These are phyloP conservation scores for Halcyon chelicuti DNA, from an alignment of 2,797 vertebrate genomes.

Conservation along the genomic window DNA sequence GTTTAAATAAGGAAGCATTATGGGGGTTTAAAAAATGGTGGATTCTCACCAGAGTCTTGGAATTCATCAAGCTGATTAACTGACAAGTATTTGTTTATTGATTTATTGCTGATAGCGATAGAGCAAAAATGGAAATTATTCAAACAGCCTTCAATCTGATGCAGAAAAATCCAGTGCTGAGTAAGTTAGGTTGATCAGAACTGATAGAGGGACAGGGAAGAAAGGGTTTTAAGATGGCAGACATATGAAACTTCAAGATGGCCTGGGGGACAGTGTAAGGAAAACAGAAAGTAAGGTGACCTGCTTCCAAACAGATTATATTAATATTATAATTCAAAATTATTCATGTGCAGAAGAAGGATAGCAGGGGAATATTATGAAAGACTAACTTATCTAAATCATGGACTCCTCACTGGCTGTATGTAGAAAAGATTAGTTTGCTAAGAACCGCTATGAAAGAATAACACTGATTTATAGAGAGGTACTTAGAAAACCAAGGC, in stretches of 20 bases:
- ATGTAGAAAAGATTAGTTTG: slow-evolving; percentile 4
- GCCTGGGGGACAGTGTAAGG: not conserved
- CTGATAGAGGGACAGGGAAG: not conserved
- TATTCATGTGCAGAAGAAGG: not conserved
- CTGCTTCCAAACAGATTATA: not conserved
- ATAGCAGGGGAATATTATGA: slow-evolving; percentile 9
- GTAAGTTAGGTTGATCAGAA: not conserved
- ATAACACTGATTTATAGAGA: not conserved
- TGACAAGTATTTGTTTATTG: not conserved
- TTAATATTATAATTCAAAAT: slow-evolving; percentile 1
- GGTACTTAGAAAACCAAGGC: not conserved
- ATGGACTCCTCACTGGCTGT: not conserved
- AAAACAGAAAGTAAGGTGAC: not conserved
- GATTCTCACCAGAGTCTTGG: not conserved
- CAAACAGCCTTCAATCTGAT: not conserved
- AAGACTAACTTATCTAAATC: not conserved
- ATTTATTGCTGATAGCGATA: not conserved
- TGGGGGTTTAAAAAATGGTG: not conserved
- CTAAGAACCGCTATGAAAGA: not conserved
- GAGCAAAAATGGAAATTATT: not conserved
- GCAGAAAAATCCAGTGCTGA: not conserved
- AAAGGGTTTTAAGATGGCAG: not conserved
- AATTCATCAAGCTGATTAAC: not conserved
- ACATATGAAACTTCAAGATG: not conserved
- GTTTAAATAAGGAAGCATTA: not conserved